These are phyloP conservation scores for Phocoena phocoena DNA, from an alignment of 2,113 vertebrate genomes.

Conservation along the genomic window DNA sequence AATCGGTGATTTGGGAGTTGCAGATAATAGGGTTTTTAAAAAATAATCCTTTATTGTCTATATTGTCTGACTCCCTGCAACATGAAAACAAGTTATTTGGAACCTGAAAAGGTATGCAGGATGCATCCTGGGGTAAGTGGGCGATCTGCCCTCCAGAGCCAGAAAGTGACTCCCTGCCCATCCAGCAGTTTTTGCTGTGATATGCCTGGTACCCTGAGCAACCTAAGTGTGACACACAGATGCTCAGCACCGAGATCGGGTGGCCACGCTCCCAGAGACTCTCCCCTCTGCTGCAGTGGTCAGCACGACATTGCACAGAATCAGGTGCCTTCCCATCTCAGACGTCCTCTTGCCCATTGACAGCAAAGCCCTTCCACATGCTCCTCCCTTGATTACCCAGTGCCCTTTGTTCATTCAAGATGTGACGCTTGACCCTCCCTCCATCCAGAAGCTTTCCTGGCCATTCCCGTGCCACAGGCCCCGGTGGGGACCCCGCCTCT, in stretches of 20 bases:
- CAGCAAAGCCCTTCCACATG: not conserved
- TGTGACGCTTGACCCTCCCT: not conserved
- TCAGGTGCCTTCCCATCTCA: not conserved
- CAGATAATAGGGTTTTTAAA: not conserved
- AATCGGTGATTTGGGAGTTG: not conserved
- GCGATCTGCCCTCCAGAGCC: not conserved
- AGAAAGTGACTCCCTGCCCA: not conserved
- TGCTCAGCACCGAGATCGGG: not conserved
- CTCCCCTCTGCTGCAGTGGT: not conserved
- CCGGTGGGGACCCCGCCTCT: too few species aligned
- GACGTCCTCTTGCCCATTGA: not conserved
- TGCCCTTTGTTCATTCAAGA: not conserved
- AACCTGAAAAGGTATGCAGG: not conserved
- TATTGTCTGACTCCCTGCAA: not conserved
- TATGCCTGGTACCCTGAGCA: too few species aligned
- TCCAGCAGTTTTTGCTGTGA: not conserved
- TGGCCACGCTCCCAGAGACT: not conserved
- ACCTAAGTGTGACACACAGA: too few species aligned
- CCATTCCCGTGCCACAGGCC: not conserved
- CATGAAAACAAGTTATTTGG: not conserved
- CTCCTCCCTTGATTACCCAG: too few species aligned
- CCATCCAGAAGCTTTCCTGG: not conserved
- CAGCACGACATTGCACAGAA: fast-evolving
- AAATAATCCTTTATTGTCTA: not conserved
- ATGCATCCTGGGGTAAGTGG: fast-evolving